Percentiles rank a stretch among this genome's conserved stretches.
Conservation (phyloP, 2,888 invertebrate species). For the Chymomyza caudatula region DNA sequence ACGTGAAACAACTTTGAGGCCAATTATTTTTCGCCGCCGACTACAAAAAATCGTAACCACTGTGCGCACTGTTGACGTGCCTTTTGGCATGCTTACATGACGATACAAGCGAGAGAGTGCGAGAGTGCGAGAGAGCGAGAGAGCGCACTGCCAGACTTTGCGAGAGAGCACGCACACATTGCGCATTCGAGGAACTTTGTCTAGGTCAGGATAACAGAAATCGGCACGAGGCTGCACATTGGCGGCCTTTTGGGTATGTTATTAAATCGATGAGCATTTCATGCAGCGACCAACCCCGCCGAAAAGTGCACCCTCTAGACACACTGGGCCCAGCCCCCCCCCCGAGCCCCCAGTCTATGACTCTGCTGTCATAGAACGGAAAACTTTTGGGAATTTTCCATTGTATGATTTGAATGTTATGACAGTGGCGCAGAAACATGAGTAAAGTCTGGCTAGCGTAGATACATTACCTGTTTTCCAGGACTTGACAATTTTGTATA, state of each 20-base stretch:
- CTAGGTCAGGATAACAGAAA: conserved; percentile 60
- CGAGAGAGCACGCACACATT: conserved; percentile 1
- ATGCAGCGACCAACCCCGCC: conserved; percentile 25
- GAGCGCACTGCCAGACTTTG: neutral
- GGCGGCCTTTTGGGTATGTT: conserved; percentile 15
- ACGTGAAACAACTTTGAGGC: too few species aligned
- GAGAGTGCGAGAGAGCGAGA: conserved; percentile 10
- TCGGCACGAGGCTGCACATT: neutral
- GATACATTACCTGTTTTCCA: too few species aligned
- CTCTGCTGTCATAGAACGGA: neutral
- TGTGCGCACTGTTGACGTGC: conserved; percentile 43
- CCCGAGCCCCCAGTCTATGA: neutral
- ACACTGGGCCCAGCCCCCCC: neutral
- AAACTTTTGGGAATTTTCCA: conserved; percentile 62
- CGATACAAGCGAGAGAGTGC: neutral
- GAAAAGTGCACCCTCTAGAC: neutral
- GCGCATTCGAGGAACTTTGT: conserved; percentile 44
- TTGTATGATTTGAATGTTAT: conserved; percentile 19
- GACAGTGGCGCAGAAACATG: neutral
- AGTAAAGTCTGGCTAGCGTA: neutral
- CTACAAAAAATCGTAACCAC: neutral
- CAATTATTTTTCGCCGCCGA: neutral
- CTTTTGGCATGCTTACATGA: conserved; percentile 23
- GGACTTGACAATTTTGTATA: too few species aligned
- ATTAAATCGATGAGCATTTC: conserved; percentile 57